These are phyloP conservation scores for Pteropus rufus DNA, from an alignment of 2,797 vertebrate species.

Conservation along the genomic window DNA sequence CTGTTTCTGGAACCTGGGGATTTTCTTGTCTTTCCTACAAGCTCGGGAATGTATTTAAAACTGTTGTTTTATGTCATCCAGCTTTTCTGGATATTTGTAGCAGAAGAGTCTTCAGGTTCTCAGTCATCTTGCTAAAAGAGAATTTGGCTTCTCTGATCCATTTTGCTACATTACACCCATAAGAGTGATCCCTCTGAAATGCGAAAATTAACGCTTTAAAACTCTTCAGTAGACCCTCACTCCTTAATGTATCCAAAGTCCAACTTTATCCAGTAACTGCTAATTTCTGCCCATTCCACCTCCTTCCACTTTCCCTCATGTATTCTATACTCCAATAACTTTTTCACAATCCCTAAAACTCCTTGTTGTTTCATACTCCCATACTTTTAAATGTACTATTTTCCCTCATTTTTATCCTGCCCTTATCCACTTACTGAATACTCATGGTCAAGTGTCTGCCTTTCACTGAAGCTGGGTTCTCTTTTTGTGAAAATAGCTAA, in stretches of 20 bases:
- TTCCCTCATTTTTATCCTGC: slow-evolving; percentile 6
- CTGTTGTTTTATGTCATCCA: background rate
- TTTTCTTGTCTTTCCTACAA: background rate
- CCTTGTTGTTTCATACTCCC: slow-evolving; percentile 15
- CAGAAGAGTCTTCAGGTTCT: background rate
- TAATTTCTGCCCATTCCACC: background rate
- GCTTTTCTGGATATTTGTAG: background rate
- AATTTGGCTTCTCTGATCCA: slow-evolving; percentile 14
- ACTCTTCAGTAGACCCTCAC: background rate
- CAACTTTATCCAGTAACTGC: background rate
- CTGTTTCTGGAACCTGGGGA: background rate
- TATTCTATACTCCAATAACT: background rate
- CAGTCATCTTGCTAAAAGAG: background rate
- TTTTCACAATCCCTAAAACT: background rate
- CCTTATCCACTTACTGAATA: slow-evolving; percentile 5
- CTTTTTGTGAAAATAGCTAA: background rate
- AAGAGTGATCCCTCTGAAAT: background rate
- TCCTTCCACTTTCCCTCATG: background rate
- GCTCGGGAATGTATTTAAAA: background rate
- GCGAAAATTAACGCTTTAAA: background rate
- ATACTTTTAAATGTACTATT: background rate
- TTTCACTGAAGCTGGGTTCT: background rate
- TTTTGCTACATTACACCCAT: background rate
- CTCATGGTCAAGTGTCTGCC: background rate
- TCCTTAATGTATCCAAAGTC: background rate